These are phyloP conservation scores for Adelges cooleyi DNA, from an alignment of 1,140 invertebrate species.

Conservation along the genomic window DNA sequence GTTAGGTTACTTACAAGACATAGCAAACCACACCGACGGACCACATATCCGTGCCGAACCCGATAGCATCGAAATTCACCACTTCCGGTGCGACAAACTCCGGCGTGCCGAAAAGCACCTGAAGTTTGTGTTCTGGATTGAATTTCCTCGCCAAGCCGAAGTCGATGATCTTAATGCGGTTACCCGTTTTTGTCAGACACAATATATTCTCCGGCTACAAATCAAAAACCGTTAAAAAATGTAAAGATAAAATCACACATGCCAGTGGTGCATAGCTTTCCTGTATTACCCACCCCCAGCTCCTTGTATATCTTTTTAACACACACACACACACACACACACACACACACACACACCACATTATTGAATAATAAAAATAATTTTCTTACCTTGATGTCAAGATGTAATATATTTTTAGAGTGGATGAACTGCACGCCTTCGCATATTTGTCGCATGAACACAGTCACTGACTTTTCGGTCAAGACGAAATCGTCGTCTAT, in stretches of 20 bases:
- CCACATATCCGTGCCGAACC: constrained; percentile 95
- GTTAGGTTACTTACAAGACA: constrained; percentile 84
- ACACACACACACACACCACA: no score
- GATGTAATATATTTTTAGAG: constrained; percentile 81
- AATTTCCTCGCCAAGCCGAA: constrained; percentile 89
- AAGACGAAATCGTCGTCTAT: constrained; percentile 95
- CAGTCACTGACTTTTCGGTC: constrained; percentile 86
- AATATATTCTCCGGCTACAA: constrained; percentile 91
- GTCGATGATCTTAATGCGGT: constrained; percentile 96
- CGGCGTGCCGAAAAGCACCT: constrained; percentile 92
- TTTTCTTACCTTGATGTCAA: constrained; percentile 80
- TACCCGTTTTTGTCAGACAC: constrained; percentile 85
- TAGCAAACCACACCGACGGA: constrained; percentile 95
- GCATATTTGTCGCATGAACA: constrained; percentile 95
- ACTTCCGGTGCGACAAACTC: constrained; percentile 98
- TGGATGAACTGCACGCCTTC: constrained; percentile 96
- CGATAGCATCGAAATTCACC: constrained; percentile 93
- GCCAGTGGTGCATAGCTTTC: no score
- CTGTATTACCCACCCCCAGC: no score
- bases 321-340: no score
- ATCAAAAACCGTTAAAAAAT: background rate
- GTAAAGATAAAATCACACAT: no score
- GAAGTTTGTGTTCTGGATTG: constrained; percentile 80
- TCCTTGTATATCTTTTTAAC: no score
- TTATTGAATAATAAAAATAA: background rate